Evolutionary conservation across 1,140 invertebrate species (phyloP), one percentile per base, ranked within the genome.

Genomic region (Drosophila pseudoobscura): DNA sequence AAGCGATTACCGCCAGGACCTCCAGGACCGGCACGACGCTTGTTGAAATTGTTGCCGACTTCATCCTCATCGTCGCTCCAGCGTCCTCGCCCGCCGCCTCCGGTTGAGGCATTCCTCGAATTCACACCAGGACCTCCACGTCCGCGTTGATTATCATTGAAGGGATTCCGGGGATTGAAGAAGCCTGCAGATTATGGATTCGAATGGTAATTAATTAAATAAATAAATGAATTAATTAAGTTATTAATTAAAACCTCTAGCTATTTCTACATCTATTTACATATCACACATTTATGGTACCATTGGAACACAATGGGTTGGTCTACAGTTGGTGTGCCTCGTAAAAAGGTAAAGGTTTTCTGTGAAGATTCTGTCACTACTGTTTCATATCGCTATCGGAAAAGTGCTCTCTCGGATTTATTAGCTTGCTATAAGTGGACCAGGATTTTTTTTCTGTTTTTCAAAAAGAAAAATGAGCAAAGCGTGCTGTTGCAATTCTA

Each of bases 141-240:
- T 39, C 90, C 78, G 0, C 90, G 84, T 43, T 92, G 92, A 44
- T 89, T 90, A 50, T 92, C 92, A 31, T 90, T 87, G 47, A 93
- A 84, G 65, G 85, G 80, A 69, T 89, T 78, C 39, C 90, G 69
- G 73, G 92, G 85, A 92, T 93, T 58, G 69, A 92, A 63, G 92
- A 91, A 91, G 51, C 89, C 89, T 91, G 13, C 0, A 64, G 70
- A 49, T 20, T 41, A 29, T 24, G 31, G 17, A 26, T 26, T 26
- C 0, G 51, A 35, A 35, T 44, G 2, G 1, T 11, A 35, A 35
- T 35, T 9, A 35, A 35, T 11, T 1, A 35, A 17, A 15, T 15
- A 15, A 15, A 15, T 15, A 15, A 15, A 15, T 15, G 4, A 35
- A 35, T 35, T 35, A 35, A 35, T 11, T 1, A 35, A 17, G 15